Base-by-base conservation (phyloP, 2,888 invertebrate species). In the Tiliacea citrago region DNA sequence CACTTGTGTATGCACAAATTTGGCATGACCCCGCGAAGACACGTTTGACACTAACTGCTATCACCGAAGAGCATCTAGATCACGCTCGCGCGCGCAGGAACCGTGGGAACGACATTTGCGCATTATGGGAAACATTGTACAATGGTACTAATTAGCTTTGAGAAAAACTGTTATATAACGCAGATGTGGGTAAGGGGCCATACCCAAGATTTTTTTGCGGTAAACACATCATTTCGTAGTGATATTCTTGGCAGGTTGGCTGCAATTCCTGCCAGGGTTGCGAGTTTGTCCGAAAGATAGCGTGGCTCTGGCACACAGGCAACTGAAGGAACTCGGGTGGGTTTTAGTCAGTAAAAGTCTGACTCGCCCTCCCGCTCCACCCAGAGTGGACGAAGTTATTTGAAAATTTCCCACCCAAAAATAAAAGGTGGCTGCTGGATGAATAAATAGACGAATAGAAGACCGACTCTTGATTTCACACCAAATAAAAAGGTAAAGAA, bases 51-150 rank as follows among this genome's bases (percentile, higher is more conserved):
- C 86, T 80, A 84, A 88, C 73, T 88, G 86, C 88, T 94, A 93
- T 93, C 94, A 89, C 83, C 87, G 91, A 93, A 93, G 91, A 93
- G 83, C 92, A 94, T 94, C 92, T 90, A 90, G 86, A 90, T 92
- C 94, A 94, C 94, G 94, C 53, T 61, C 79, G 92, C 88, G 88
- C 86, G 86, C 86, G 85, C 86, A 68, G 66, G 70, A n/a, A 88
- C 76, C 91, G 91, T 92, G 93, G 88, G 92, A 92, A 77, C 55
- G 68, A 67, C 63, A 39, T 58, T 73, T 76, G 84, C 70, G 63
- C 57, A 77, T 66, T 79, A 81, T 84, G 82, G 81, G 83, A 86
- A 86, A 78, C 68, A 73, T 73, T 58, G 51, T 61, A 68, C 63
- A 68, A 80, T 83, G 58, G 68, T 62, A 77, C 69, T 79, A 88